Evolutionary conservation across 1,140 invertebrate genomes (phyloP), one percentile per base, ranked within the genome.

Genomic region (Thaumatotibia leucotreta): DNA sequence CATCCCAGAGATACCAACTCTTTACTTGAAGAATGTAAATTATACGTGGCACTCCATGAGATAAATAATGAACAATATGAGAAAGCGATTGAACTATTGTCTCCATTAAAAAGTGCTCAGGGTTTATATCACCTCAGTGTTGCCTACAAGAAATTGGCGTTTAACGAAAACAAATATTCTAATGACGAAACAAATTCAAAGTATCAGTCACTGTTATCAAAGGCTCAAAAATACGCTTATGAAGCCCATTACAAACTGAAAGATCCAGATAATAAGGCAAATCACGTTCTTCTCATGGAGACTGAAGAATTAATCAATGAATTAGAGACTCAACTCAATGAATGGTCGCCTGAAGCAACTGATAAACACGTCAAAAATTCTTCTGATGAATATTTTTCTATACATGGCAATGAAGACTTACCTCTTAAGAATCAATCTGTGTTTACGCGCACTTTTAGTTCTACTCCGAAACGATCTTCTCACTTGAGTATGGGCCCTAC

Each of bases 1-100:
- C 91, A 90, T 5, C 84, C 89, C 31, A 82, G 90, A 33, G 94
- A 95, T 83, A 70, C 95, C 9, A 89, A 88, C 35, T 80, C 80
- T n/a, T 88, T 95, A 39, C 91, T 96, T 17, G 95, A 97, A 75
- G 95, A 97, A 75, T 95, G 94, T 0, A 94, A 94, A 70, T 86
- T 96, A 10, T 95, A 94, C 78, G 78, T 97, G 11, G 96, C 94
- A 10, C 80, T 83, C 11, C 89, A 92, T 64, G 90, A 93, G 67
- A 94, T 96, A 82, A 94, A 93, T 72, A 91, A 93, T 4, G 88
- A 94, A 54, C 92, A 95, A 33, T 92, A 95, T 73, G 94, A 95
- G 68, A 93, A 94, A 79, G 96, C 96, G 5, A 92, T 96, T 65
- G 92, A 94, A 63, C 86, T 93, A 5, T 92, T 97, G 64, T 93